phyloP scores from a whole-genome alignment of 2,797 vertebrate species.

The Lemur catta region DNA sequence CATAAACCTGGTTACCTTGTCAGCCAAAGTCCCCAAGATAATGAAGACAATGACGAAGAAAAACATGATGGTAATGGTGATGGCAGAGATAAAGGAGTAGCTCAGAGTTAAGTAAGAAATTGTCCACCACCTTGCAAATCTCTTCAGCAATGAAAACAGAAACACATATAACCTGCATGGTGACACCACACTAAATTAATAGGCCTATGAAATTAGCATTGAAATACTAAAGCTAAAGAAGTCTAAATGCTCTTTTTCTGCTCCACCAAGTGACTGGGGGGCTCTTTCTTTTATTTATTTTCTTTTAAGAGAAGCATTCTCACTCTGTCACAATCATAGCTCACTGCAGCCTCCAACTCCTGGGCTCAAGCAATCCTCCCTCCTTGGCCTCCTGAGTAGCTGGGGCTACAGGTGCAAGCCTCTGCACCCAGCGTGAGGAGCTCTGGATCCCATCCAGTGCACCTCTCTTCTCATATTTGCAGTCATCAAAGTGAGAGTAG shows the following conservation, averaged over 20 bases:
- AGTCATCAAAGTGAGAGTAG: conserved; percentile 25
- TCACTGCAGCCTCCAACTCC: not conserved
- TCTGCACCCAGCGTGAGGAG: not conserved
- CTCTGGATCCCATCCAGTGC: not conserved
- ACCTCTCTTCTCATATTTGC: not conserved
- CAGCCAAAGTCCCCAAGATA: conserved; percentile 45
- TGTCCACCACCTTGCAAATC: not conserved
- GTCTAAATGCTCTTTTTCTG: not conserved
- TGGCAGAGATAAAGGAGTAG: conserved; percentile 31
- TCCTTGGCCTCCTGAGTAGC: not conserved
- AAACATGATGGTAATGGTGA: not conserved
- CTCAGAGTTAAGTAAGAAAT: not conserved
- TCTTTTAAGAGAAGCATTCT: not conserved
- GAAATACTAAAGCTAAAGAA: not conserved
- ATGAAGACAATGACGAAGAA: conserved; percentile 46
- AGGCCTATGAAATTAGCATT: conserved; percentile 3
- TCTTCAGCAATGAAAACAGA: conserved; percentile 6
- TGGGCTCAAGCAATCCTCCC: not conserved
- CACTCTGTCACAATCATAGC: not conserved
- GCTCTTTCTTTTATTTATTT: not conserved
- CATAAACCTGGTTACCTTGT: conserved; percentile 34
- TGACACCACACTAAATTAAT: conserved; percentile 13
- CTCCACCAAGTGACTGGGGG: not conserved
- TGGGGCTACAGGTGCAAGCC: not conserved
- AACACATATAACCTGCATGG: not conserved